These are phyloP conservation scores for Saguinus imperator DNA, from an alignment of 2,113 vertebrate genomes.

Conservation along the genomic window DNA sequence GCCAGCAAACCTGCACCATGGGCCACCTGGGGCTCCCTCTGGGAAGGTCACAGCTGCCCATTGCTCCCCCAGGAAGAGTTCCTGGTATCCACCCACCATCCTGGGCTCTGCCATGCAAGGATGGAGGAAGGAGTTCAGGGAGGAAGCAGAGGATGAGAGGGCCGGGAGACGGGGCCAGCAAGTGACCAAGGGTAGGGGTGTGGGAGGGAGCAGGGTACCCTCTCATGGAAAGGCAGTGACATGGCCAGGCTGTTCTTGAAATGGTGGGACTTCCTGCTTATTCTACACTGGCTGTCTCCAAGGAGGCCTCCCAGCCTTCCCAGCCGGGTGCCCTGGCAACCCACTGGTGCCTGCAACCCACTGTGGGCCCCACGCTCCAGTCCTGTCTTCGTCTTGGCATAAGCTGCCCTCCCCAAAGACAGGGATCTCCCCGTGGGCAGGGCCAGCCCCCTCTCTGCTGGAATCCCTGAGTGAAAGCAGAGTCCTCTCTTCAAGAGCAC, in stretches of 20 bases:
- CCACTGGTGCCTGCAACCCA: fast-evolving
- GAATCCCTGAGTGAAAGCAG: background rate
- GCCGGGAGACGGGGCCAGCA: no score
- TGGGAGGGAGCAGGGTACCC: background rate
- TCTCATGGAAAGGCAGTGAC: background rate
- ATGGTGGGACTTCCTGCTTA: no score
- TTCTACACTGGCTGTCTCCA: no score
- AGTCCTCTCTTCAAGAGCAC: background rate
- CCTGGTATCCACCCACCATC: background rate
- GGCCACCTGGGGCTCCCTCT: background rate
- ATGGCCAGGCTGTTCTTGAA: fast-evolving
- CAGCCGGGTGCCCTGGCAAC: fast-evolving
- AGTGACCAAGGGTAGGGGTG: background rate
- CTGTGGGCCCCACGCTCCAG: background rate
- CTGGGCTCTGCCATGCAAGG: background rate
- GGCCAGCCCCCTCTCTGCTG: background rate
- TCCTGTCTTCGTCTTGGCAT: background rate
- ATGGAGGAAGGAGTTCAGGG: background rate
- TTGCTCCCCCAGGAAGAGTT: background rate
- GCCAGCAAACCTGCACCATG: background rate
- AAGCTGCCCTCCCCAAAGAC: background rate
- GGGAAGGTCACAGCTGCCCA: background rate
- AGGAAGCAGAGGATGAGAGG: background rate
- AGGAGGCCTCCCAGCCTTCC: background rate
- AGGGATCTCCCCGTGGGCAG: background rate